Conservation (phyloP, 2,888 invertebrate species). For the Nymphalis polychloros region DNA sequence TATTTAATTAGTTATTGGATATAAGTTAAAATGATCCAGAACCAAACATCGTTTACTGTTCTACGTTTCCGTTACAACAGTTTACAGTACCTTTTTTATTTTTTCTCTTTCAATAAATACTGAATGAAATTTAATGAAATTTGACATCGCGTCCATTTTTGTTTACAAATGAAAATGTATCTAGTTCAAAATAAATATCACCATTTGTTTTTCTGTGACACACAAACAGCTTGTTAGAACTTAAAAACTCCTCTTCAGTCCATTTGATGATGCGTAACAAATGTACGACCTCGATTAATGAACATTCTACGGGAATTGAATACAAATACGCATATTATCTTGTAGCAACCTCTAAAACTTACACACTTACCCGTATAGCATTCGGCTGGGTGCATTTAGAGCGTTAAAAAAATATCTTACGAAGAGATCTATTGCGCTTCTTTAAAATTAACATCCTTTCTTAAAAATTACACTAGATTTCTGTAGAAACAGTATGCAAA, state of each 20-base stretch:
- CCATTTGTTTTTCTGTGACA: conserved; percentile 1
- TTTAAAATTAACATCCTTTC: background rate
- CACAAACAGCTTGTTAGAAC: conserved; percentile 8
- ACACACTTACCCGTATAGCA: conserved; percentile 2
- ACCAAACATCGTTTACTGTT: too few relatives aligned
- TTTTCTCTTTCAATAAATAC: too few relatives aligned
- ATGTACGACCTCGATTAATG: conserved; percentile 63
- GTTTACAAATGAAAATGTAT: too few relatives aligned
- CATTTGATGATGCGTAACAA: conserved; percentile 40
- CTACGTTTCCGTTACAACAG: too few relatives aligned
- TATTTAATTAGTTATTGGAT: too few relatives aligned
- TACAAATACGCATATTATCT: conserved; percentile 51
- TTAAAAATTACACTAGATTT: too few relatives aligned
- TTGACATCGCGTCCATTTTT: too few relatives aligned
- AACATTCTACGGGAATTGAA: conserved; percentile 53
- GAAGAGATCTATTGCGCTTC: background rate
- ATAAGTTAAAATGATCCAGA: too few relatives aligned
- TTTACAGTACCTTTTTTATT: too few relatives aligned
- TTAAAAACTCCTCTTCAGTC: conserved; percentile 28
- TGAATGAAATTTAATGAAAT: too few relatives aligned
- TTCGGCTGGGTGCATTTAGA: conserved; percentile 17
- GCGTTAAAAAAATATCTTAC: conserved; percentile 24
- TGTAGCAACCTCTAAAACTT: conserved; percentile 21
- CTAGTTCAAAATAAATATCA: too few relatives aligned
- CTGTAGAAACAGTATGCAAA: too few relatives aligned